These are phyloP conservation scores for Lordiphosa andalusiaca DNA, from an alignment of 2,888 invertebrate species.

Conservation along the genomic window DNA sequence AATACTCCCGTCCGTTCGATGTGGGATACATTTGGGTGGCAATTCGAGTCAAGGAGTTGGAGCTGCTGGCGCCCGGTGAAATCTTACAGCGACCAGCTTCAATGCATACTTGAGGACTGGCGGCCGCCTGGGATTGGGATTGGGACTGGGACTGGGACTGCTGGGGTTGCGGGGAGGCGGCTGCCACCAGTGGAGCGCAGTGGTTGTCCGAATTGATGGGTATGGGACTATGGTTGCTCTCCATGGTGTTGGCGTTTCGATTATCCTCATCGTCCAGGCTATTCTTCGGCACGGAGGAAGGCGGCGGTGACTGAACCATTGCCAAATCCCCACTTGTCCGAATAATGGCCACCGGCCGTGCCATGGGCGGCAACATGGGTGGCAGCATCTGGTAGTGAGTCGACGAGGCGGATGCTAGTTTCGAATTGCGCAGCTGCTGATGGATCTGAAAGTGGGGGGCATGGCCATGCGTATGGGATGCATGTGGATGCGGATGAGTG, in stretches of 20 bases:
- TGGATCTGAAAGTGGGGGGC: slow-evolving; percentile 53
- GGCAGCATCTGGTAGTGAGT: slow-evolving; percentile 87
- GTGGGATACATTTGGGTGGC: slow-evolving; percentile 81
- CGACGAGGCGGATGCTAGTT: slow-evolving; percentile 36
- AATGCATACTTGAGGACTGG: slow-evolving; percentile 35
- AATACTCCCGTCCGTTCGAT: slow-evolving; percentile 84
- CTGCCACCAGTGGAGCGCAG: slow-evolving; percentile 50
- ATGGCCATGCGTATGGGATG: slow-evolving; percentile 45
- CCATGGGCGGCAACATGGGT: slow-evolving; percentile 97
- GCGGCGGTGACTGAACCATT: slow-evolving; percentile 84
- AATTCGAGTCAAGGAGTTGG: slow-evolving; percentile 74
- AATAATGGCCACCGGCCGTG: slow-evolving; percentile 96
- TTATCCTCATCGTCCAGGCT: slow-evolving; percentile 37
- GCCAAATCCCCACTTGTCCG: slow-evolving; percentile 89
- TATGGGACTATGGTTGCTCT: slow-evolving; percentile 52
- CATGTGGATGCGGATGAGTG: slow-evolving; percentile 37
- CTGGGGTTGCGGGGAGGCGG: slow-evolving; percentile 55
- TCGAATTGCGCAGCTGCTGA: slow-evolving; percentile 47
- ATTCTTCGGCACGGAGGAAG: slow-evolving; percentile 81
- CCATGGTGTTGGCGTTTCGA: slow-evolving; percentile 24
- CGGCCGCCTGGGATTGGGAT: slow-evolving; percentile 22
- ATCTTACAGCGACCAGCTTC: slow-evolving; percentile 47
- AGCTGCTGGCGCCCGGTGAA: slow-evolving; percentile 34
- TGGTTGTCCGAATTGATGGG: slow-evolving; percentile 35
- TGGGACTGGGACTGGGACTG: slow-evolving; percentile 17